Base-by-base conservation (phyloP, 1,140 invertebrate genomes). In the Druon quercuslanigerum region DNA sequence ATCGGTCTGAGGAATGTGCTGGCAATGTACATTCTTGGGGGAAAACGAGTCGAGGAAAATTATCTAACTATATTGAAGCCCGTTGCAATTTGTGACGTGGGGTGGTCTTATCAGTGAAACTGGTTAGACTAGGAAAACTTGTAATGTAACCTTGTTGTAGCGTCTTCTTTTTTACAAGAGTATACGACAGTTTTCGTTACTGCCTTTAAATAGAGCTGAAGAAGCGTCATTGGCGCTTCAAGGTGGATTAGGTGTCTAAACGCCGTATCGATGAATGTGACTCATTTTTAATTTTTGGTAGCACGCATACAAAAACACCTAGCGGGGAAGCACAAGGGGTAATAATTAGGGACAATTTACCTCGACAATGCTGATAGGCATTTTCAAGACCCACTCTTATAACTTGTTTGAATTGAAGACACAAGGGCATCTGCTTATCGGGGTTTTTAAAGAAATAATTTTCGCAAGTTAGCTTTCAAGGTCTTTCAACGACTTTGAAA, bases 61-160 rank as follows among this genome's bases (percentile, higher is more conserved):
- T 40, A 25, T 25, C 1, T 25, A 40, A 66, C 16, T 46, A 66
- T 66, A 57, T 66, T 66, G 12, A 33, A 33, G 8, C 40, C 7
- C 25, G 40, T 66, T 12, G 20, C 60, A 66, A 40, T 60, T 1
- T 8, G 20, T 66, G 60, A 66, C 60, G 60, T 66, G 5, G 33
- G 33, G 25, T 66, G 33, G 20, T 66, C 20, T 66, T 66, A 66
- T 66, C 60, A 66, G 60, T 66, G n/a, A 13, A 66, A 13, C 20
- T 6, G 40, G 20, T 25, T 66, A 20, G 11, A 57, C 56, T 25
- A 20, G 56, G 19, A 25, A 33, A 57, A 57, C 56, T 57, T 17
- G 17, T 19, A 56, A n/a, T 13, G 0, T 25, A 57, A 57, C 17
- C 56, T 57, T 57, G 56, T 19, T 14, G 40, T 46, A 0, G 40